Base-by-base conservation (phyloP, 1,140 invertebrate genomes). In the Solen grandis region DNA sequence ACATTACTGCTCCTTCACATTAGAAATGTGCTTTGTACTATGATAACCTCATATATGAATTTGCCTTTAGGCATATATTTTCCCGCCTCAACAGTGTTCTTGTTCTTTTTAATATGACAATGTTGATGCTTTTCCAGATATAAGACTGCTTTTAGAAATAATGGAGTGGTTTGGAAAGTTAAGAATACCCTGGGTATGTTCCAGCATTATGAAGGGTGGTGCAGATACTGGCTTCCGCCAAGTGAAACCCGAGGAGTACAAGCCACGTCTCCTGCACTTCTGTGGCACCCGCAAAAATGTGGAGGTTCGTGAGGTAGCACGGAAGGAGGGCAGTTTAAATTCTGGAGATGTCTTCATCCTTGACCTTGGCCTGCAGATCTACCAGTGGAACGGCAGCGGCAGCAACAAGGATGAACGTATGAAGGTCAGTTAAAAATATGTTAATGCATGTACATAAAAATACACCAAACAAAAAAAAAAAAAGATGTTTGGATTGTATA, bases 311-410 rank as follows among this genome's bases (percentile, higher is more conserved):
- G 87, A 74, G 38, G 82, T 90, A 8, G 66, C 85, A 13, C 73
- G 77, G 16, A 60, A 46, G 13, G 84, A 77, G 59, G 50, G 82
- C 13, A 52, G 46, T 8, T 27, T 98, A 94, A 97, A 97, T 92
- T 95, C 95, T 90, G 96, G 96, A 8, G 97, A 98, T 89, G 96
- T 96, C 85, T 98, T 97, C 92, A 97, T 98, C 87, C 92, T 98
- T 85, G 97, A 98, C 91, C 92, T 94, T 29, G 96, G 96, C 27
- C 94, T 94, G 68, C 94, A 95, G 74, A 95, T 97, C 69, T 96
- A 95, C 85, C 95, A 97, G 3, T 97, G 96, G 91, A 91, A 91
- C 72, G 90, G 91, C 2, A 73, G 33, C 22, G 82, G 75, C 2
- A 81, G 81, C 57, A 90, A 87, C 82, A 91, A 90, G 62, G 86